Base-by-base conservation (phyloP, 2,888 invertebrate species). In the Rutpela maculata region DNA sequence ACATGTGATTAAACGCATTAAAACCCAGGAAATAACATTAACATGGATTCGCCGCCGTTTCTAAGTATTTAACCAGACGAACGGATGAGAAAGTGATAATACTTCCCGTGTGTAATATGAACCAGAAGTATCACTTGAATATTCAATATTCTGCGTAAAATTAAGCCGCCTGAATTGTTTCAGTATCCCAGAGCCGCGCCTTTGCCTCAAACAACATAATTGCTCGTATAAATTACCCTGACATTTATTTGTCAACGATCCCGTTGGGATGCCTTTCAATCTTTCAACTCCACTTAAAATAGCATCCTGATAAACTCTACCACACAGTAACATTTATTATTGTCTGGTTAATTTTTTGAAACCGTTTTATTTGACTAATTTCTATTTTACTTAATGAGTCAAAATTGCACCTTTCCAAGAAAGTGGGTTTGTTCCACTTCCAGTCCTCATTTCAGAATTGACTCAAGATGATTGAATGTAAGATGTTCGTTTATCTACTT, bases 281-380 rank as follows among this genome's bases (percentile, higher is more conserved):
- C 67, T 68, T 68, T 68, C 67, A 55, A 43, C 67, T 50, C 55
- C 67, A 31, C 67, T 68, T 68, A 68, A 68, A 68, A 68, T 68
- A 68, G 56, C 50, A 31, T 31, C n/a, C 12, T 15, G 67, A 68
- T 68, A 68, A 50, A 26, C 50, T 35, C 18, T 50, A n/a, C 50
- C 62, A 31, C 62, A 35, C 62, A 63, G n/a, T 62, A 31, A 63
- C 62, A 63, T 50, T 50, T 50, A 50, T n/a, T n/a, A n/a, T 6
- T 15, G 50, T 12, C 50, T 7, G n/a, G 50, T 50, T 50, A 15
- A n/a, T n/a, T 50, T 50, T 50, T 50, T 50, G 1, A 50, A n/a
- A 50, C 50, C 1, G 50, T 50, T n/a, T 50, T 17, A 50, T 50
- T 50, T 43, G 50, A 50, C 50, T n/a, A 50, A 50, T 50, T n/a